These are phyloP conservation scores for Hecatera dysodea DNA, from an alignment of 2,888 invertebrate species.

Conservation along the genomic window DNA sequence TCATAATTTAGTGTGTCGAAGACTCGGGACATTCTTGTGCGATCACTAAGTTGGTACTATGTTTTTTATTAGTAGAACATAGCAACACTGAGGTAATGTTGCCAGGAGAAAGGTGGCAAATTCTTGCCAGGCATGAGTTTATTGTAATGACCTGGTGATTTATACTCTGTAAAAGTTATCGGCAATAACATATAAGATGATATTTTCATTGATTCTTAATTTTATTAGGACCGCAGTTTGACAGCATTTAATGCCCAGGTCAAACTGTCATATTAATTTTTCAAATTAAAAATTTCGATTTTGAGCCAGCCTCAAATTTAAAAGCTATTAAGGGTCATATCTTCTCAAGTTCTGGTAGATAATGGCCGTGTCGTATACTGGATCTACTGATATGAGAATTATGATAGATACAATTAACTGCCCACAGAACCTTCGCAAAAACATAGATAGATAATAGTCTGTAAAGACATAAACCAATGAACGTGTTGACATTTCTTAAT, in stretches of 20 bases:
- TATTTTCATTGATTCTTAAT: background rate
- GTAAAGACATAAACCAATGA: background rate
- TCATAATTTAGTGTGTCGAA: constrained; percentile 36
- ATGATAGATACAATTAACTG: background rate
- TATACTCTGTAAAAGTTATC: constrained; percentile 11
- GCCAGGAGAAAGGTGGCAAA: constrained; percentile 48
- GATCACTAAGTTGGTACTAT: constrained; percentile 28
- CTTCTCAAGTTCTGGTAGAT: background rate
- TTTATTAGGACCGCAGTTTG: background rate
- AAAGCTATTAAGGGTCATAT: background rate
- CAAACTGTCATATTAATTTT: background rate
- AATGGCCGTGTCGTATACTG: background rate
- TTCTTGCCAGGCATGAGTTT: constrained; percentile 18
- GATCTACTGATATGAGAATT: background rate
- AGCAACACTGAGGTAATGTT: constrained; percentile 42
- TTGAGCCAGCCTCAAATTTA: background rate
- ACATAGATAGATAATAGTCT: background rate
- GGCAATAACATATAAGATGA: background rate
- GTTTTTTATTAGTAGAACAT: constrained; percentile 46
- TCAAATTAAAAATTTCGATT: background rate
- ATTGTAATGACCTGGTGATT: constrained; percentile 23
- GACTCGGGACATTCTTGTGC: constrained; percentile 35
- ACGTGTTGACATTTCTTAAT: constrained; percentile 34
- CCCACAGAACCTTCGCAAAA: background rate
- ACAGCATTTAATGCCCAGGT: background rate